Conservation (phyloP, 2,797 vertebrate genomes). For the Danio albolineatus region DNA sequence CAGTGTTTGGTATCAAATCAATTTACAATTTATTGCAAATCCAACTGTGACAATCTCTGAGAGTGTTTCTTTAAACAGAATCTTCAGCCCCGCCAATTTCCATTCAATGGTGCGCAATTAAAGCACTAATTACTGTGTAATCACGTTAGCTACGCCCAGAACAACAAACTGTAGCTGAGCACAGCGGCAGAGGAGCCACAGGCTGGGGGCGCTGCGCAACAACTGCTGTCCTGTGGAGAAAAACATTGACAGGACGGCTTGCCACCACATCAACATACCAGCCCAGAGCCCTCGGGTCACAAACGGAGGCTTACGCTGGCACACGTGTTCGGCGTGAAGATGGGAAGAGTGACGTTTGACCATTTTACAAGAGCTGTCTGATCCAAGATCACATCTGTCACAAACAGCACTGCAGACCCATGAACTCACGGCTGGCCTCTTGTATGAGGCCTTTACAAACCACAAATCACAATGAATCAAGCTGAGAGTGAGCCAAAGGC, state of each 20-base stretch:
- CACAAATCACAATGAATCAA: constrained; percentile 28
- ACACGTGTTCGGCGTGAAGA: constrained; percentile 6
- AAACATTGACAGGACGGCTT: constrained; percentile 26
- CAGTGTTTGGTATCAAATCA: neutral
- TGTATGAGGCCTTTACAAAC: constrained; percentile 24
- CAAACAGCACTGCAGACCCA: neutral
- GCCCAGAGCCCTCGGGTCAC: constrained; percentile 23
- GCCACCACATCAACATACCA: constrained; percentile 2
- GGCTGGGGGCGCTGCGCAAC: constrained; percentile 30
- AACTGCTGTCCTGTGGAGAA: constrained; percentile 22
- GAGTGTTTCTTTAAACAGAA: constrained; percentile 54
- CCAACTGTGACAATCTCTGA: constrained; percentile 14
- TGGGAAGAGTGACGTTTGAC: neutral
- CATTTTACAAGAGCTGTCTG: constrained; percentile 20
- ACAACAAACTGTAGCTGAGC: constrained; percentile 17
- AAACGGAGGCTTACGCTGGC: neutral
- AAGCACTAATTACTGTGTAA: constrained; percentile 54
- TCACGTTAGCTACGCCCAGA: constrained; percentile 48
- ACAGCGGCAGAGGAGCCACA: constrained; percentile 16
- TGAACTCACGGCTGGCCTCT: constrained; percentile 5
- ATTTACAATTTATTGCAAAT: constrained; percentile 25
- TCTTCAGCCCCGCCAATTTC: constrained; percentile 44
- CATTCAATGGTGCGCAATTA: constrained; percentile 50
- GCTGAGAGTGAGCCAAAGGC: constrained; percentile 24
- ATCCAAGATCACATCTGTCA: constrained; percentile 29